A percentile compares a stretch with the other conserved stretches of the same genome.
Conservation (phyloP, 1,140 invertebrate species). For the Theocolax elegans region DNA sequence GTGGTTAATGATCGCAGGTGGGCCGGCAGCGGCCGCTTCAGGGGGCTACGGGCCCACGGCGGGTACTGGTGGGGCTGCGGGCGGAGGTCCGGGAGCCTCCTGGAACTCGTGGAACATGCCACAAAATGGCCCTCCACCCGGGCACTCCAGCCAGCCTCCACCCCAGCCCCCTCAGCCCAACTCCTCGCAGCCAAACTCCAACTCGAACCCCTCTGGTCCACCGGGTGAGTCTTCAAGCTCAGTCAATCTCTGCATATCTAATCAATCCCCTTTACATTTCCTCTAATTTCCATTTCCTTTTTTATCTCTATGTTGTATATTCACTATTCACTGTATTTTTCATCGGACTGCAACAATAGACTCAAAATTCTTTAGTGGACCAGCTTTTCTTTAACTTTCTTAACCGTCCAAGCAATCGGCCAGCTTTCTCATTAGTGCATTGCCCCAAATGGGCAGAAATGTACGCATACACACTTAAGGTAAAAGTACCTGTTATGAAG, state of each 20-base stretch:
- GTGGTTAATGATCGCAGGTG: slow-evolving; percentile 68
- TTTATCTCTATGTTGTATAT: slow-evolving; percentile 35
- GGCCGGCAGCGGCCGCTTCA: slow-evolving; percentile 67
- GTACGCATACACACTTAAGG: too few relatives aligned
- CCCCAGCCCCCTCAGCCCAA: slow-evolving; percentile 68
- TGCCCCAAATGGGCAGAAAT: too few relatives aligned
- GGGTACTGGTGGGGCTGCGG: slow-evolving; percentile 68
- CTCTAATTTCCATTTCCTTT: slow-evolving; percentile 7
- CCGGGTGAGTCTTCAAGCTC: slow-evolving; percentile 67
- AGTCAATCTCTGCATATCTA: slow-evolving; percentile 47
- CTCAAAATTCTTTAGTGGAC: slow-evolving; percentile 36
- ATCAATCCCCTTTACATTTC: not conserved
- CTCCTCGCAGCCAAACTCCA: slow-evolving; percentile 68
- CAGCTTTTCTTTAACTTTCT: slow-evolving; percentile 19
- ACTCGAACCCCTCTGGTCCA: slow-evolving; percentile 68
- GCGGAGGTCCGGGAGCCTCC: slow-evolving; percentile 69
- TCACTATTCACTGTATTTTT: slow-evolving; percentile 32
- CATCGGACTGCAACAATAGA: slow-evolving; percentile 31
- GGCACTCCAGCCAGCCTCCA: slow-evolving; percentile 61
- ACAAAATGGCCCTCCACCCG: slow-evolving; percentile 69
- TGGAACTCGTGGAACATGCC: slow-evolving; percentile 72
- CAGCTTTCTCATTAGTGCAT: slow-evolving; percentile 27
- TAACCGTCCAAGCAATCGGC: not conserved
- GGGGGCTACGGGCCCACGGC: slow-evolving; percentile 67
- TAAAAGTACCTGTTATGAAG: too few relatives aligned